These are phyloP conservation scores for Bombus terrestris DNA, from an alignment of 1,140 invertebrate genomes.

Conservation along the genomic window DNA sequence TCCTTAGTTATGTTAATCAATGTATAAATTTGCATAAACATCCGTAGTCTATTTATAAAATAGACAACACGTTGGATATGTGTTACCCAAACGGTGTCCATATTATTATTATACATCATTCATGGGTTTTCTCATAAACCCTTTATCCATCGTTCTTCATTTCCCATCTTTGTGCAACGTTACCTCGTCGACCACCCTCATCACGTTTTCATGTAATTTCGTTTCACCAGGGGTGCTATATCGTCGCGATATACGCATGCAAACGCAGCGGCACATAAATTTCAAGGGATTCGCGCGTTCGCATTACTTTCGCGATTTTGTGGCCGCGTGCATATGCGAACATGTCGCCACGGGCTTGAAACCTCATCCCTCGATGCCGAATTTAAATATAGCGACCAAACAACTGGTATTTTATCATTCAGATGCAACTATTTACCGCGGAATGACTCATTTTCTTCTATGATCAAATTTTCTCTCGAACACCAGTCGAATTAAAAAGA, in stretches of 20 bases:
- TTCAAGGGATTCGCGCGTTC: conserved; percentile 7
- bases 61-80: not conserved
- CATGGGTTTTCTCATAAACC: not conserved
- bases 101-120: not conserved
- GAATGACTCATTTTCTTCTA: not conserved
- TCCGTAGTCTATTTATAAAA: not conserved
- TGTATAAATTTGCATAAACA: not conserved
- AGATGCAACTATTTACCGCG: not conserved
- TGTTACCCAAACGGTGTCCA: not conserved
- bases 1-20: no score
- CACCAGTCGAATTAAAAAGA: not conserved
- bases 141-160: not conserved
- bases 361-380: not conserved
- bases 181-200: not conserved
- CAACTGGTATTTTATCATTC: not conserved
- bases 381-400: conserved; percentile 1
- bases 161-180: not conserved
- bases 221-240: conserved; percentile 1
- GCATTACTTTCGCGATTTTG: not conserved
- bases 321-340: not conserved
- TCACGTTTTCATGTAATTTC: conserved; percentile 23
- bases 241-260: not conserved
- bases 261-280: conserved; percentile 28
- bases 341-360: not conserved
- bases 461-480: not conserved